A percentile compares a stretch with the other conserved stretches of the same genome.
Evolutionary conservation across 2,888 invertebrate species (phyloP).

Genomic region (Dryococelus australis): DNA sequence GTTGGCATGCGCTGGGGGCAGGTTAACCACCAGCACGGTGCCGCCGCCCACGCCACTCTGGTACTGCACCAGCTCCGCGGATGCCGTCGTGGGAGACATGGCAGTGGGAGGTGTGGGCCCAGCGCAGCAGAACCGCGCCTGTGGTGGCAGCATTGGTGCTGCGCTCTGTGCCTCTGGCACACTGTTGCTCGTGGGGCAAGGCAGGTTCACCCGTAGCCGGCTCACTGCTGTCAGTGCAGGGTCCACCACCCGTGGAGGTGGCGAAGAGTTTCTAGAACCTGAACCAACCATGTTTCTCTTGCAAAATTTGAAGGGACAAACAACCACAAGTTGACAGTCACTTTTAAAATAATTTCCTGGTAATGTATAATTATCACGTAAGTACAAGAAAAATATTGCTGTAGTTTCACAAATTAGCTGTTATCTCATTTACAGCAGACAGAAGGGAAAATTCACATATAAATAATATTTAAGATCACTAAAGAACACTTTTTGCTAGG

Average conservation of each 20-base stretch:
- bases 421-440: no score
- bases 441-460: no score
- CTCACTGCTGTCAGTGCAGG: conserved; percentile 33
- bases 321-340: no score
- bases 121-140: conserved; percentile 47
- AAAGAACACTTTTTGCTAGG: no score
- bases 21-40: conserved; percentile 81
- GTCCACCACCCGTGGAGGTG: conserved; percentile 47
- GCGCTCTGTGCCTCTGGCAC: conserved; percentile 40
- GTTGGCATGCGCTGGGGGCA: conserved; percentile 71
- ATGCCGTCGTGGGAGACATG: conserved; percentile 60
- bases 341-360: no score
- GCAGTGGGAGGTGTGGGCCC: conserved; percentile 53
- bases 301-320: no score
- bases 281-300: neutral
- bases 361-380: no score
- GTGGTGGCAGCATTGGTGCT: conserved; percentile 30
- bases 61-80: conserved; percentile 68
- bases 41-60: conserved; percentile 68
- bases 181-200: conserved; percentile 48
- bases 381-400: no score
- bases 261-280: conserved; percentile 46
- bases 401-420: no score
- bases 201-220: conserved; percentile 40
- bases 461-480: no score